Base-by-base conservation (phyloP, 53 echinoderm and acorn worm genomes). In the Echinometra lucunter region DNA sequence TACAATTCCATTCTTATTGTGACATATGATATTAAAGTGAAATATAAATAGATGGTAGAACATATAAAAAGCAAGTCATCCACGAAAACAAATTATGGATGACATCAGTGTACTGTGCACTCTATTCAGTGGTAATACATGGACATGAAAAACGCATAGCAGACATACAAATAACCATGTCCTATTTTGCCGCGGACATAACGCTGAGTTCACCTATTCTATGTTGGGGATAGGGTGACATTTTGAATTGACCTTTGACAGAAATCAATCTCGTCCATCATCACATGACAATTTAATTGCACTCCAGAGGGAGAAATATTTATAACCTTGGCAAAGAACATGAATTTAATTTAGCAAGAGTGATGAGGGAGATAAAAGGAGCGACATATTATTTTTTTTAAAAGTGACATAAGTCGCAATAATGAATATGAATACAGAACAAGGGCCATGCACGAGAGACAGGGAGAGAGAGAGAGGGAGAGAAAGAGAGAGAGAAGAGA, bases 201-300 rank as follows among this genome's bases (percentile, higher is more conserved):
- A 49, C 85, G 13, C 10, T 85, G 85, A 85, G 53, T 85, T n/a
- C n/a, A n/a, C n/a, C n/a, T 85, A 85, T 85, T 49, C 47, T 10
- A 49, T 28, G 2, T 47, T 53, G 28, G 2, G 30, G 27, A 28
- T 45, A 47, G 11, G n/a, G 28, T 85, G 85, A 49, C 85, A 78
- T 78, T 78, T 30, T 40, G 40, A 78, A 78, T 42, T 78, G 78
- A 78, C 78, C 47, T 85, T 85, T 45, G 45, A 9, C 45, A 12
- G 30, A 85, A 81, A 85, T 49, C 12, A 85, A 85, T 85, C 85
- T 85, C 85, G 49, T 85, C 47, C 27, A 47, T 85, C 49, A 85
- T 85, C 47, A 27, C 34, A 45, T 85, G 85, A 85, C 85, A 49
- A n/a, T 45, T 45, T 85, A 85, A 49, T 49, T 45, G 49, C 49